Evolutionary conservation across 2,797 vertebrate genomes (phyloP), one percentile per base, ranked within the genome.

Genomic region (Semotilus atromaculatus): DNA sequence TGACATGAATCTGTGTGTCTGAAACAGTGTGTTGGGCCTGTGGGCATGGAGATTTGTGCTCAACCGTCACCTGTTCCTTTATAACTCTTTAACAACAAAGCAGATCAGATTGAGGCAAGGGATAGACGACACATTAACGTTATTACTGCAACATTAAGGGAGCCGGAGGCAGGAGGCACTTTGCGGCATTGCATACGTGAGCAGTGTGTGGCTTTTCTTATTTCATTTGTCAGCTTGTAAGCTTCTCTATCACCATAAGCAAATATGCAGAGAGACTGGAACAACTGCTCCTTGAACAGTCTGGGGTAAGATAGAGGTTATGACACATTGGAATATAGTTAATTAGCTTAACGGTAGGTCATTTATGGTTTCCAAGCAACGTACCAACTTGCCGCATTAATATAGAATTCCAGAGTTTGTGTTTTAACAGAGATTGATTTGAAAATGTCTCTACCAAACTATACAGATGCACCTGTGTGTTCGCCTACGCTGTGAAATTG

Each of bases 61-160:
- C 7, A 68, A 14, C 62, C 3, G 7, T 67, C 36, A 48, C 34
- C 40, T 66, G 53, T 66, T 80, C 66, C 43, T 80, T 76, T 70
- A 29, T 45, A 70, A 80, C 83, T 80, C 53, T 80, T 71, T 62
- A 64, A 85, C 76, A 72, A 85, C 76, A 85, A 80, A 85, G 76
- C 55, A 80, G 83, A 85, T 80, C 83, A 48, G 83, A 80, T 62
- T 80, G 76, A 80, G 31, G 67, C n/a, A 64, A 72, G 38, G 40
- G 67, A 85, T 73, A 80, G 83, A 85, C 76, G 11, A 29, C 83
- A 1, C 83, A 85, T 85, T 85, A 85, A 79, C 68, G 4, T 72
- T 80, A 85, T 85, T 85, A 85, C 76, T 26, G 16, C 51, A 80
- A 80, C 76, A 80, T 85, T 85, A 85, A 85, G 67, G 83, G 43